Evolutionary conservation across 2,113 vertebrate species (phyloP), one percentile per base, ranked within the genome.

Genomic region (Circaetus cinerascens): DNA sequence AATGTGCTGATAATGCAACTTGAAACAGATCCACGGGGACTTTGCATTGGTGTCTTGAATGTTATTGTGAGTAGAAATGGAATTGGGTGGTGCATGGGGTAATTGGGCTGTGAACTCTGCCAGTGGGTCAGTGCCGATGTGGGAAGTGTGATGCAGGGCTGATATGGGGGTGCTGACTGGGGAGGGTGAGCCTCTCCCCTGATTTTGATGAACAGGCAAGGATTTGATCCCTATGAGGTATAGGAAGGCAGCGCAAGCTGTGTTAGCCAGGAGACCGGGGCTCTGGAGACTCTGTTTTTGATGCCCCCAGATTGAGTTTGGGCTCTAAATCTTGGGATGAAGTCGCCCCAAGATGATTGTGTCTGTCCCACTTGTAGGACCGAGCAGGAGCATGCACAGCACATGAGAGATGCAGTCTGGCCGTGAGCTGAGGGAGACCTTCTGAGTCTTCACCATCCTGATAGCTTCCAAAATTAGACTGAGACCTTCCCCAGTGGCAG

Each of bases 1-100:
- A 95, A 95, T 62, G 91, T 90, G 91, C 95, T 96, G 96, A 95
- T 95, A 90, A 88, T n/a, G 88, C 82, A 86, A 3, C 88, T 88
- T 73, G 78, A 73, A 92, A 78, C 29, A 74, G 51, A 60, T 72
- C 85, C 36, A 21, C 2, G 2, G 93, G 74, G 74, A 64, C 57
- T 93, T 82, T 63, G 66, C 0, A 34, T 60, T 40, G 56, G 76
- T 89, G 80, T 57, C 80, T 79, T 32, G 60, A 71, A 87, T 63
- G 64, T 72, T 64, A 25, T 16, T 87, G 88, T 15, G 77, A 87
- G 46, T 32, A 68, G 69, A 17, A 64, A 75, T 89, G 73, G 57
- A 81, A 67, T 0, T 51, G 66, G 84, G 40, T 67, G 77, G 25
- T 74, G 57, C 19, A 21, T 12, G 29, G 72, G 60, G 83, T 55